phyloP scores from a whole-genome alignment of 2,113 vertebrate species.

The Pachycephala philippinensis region DNA sequence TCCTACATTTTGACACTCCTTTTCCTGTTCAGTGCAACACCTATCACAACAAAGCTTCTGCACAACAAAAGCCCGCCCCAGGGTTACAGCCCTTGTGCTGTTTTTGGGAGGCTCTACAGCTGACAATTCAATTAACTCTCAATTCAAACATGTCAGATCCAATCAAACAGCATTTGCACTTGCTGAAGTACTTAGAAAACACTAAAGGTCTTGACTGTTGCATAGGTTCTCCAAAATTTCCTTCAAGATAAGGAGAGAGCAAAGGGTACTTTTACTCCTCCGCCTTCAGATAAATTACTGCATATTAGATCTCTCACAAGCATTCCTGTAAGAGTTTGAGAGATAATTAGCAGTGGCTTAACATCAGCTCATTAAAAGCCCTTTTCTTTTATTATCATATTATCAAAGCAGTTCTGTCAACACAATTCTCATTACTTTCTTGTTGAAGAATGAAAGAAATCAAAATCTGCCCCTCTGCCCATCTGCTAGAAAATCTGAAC shows the following conservation, averaged over 20 bases:
- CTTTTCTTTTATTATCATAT: not conserved
- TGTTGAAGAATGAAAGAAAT: not conserved
- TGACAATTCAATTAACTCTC: conserved; percentile 33
- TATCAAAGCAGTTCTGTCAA: conserved; percentile 23
- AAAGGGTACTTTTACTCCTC: not conserved
- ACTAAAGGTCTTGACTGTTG: not conserved
- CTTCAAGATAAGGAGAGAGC: not conserved
- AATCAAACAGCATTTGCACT: conserved; percentile 6
- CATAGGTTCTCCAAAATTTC: not conserved
- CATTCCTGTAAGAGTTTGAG: not conserved
- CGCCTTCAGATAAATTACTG: not conserved
- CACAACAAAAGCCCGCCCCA: not conserved
- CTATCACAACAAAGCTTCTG: not conserved
- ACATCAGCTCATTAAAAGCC: conserved; percentile 27
- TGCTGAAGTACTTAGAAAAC: not conserved
- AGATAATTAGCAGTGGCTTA: conserved; percentile 18
- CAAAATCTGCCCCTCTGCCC: not conserved
- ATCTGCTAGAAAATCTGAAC: not conserved
- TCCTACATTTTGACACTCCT: not conserved
- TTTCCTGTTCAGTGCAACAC: not conserved
- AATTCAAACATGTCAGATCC: conserved; percentile 20
- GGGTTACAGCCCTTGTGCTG: not conserved
- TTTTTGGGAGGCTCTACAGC: not conserved
- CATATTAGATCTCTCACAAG: not conserved
- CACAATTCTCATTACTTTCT: not conserved